Percentiles rank a stretch among this genome's conserved stretches.
Evolutionary conservation across 2,888 invertebrate species (phyloP).

Genomic region (Bellardia bayeri): DNA sequence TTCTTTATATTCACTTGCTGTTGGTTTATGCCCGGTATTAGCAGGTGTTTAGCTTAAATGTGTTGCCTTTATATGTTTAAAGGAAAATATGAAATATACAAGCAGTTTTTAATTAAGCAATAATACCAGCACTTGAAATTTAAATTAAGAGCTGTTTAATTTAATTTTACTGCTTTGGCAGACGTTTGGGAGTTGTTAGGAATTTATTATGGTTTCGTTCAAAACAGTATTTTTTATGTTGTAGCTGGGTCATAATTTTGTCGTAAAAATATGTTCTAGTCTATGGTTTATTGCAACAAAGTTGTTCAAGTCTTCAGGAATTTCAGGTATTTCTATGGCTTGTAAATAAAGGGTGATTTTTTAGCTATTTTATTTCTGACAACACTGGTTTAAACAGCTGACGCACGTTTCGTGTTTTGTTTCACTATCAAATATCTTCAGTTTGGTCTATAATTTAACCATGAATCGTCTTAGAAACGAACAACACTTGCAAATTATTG

Average conservation of each 20-base stretch:
- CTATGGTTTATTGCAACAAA: not conserved
- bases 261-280: not conserved
- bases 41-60: conserved; percentile 16
- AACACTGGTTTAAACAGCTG: no score
- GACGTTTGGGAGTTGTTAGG: not conserved
- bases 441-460: no score
- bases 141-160: not conserved
- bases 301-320: not conserved
- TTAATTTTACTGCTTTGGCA: not conserved
- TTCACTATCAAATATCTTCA: no score
- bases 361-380: no score
- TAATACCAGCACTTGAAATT: conserved; percentile 17
- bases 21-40: not conserved
- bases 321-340: not conserved
- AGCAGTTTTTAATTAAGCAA: conserved; percentile 19
- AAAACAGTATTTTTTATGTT: not conserved
- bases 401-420: no score
- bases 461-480: no score
- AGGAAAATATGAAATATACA: conserved; percentile 2
- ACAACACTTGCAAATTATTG: no score
- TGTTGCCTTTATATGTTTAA: not conserved
- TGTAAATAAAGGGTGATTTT: no score
- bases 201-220: not conserved
- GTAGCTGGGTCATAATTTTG: not conserved
- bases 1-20: not conserved